phyloP scores from a whole-genome alignment of 1,140 invertebrate genomes.

The Stegodyphus dumicola region DNA sequence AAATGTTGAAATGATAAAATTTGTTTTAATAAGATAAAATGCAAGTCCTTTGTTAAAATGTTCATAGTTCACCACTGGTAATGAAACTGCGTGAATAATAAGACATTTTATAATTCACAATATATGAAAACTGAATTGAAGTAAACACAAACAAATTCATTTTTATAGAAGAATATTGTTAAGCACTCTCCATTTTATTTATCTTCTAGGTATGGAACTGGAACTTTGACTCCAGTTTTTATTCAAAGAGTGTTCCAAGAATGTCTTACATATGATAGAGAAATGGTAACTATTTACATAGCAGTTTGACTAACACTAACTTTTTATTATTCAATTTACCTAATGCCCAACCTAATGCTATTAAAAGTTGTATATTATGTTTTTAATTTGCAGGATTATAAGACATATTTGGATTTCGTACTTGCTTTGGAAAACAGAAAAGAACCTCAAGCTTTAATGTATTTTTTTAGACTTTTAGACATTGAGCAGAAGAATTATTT shows the following conservation, averaged over 20 bases:
- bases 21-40: too few species aligned
- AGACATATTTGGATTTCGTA: slow-evolving; percentile 95
- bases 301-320: neutral
- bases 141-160: too few species aligned
- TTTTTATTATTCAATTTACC: neutral
- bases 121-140: too few species aligned
- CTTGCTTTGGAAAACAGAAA: slow-evolving; percentile 91
- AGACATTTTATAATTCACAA: too few species aligned
- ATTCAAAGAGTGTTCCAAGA: slow-evolving; percentile 94
- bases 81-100: too few species aligned
- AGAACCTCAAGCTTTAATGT: slow-evolving; percentile 90
- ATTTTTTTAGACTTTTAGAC: slow-evolving; percentile 92
- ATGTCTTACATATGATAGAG: slow-evolving; percentile 92
- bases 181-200: neutral
- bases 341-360: neutral
- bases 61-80: too few species aligned
- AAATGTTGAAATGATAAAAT: too few species aligned
- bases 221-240: slow-evolving; percentile 91
- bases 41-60: too few species aligned
- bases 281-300: slow-evolving; percentile 76
- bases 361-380: neutral
- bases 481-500: slow-evolving; percentile 88
- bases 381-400: slow-evolving; percentile 79
- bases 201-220: slow-evolving; percentile 83
- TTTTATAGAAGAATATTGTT: too few species aligned